Evolutionary conservation across 2,888 invertebrate species (phyloP).

Genomic region (Ceraclea dissimilis): DNA sequence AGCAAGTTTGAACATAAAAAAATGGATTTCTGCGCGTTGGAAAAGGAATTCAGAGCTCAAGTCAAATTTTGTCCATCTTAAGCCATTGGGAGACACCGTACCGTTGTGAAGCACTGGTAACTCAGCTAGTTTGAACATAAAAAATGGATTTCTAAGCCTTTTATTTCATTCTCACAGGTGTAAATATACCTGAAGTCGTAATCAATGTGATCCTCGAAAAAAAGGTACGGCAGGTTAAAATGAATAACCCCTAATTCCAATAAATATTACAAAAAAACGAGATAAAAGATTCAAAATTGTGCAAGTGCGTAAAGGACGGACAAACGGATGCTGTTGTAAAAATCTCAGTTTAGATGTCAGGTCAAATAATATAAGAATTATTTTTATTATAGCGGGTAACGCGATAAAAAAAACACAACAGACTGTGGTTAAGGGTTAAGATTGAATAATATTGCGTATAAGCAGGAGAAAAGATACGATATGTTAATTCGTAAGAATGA

Average conservation of each 20-base stretch:
- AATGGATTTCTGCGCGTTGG: too few species aligned
- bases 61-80: too few species aligned
- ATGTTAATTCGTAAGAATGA: too few species aligned
- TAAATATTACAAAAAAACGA: not conserved
- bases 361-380: not conserved
- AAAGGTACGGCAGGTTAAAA: not conserved
- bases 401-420: not conserved
- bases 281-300: not conserved
- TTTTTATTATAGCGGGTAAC: not conserved
- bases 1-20: too few species aligned
- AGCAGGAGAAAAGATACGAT: too few species aligned
- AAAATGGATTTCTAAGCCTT: too few species aligned
- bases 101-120: too few species aligned
- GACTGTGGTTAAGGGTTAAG: not conserved
- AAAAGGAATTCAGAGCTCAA: too few species aligned
- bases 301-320: not conserved
- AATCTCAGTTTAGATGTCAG: not conserved
- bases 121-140: too few species aligned
- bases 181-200: not conserved
- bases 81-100: too few species aligned
- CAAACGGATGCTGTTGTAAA: not conserved
- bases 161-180: not conserved
- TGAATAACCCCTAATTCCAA: not conserved
- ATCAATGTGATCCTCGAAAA: not conserved
- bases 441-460: not conserved